Conservation (phyloP, 2,113 vertebrate genomes). For the Colinus virginianus region DNA sequence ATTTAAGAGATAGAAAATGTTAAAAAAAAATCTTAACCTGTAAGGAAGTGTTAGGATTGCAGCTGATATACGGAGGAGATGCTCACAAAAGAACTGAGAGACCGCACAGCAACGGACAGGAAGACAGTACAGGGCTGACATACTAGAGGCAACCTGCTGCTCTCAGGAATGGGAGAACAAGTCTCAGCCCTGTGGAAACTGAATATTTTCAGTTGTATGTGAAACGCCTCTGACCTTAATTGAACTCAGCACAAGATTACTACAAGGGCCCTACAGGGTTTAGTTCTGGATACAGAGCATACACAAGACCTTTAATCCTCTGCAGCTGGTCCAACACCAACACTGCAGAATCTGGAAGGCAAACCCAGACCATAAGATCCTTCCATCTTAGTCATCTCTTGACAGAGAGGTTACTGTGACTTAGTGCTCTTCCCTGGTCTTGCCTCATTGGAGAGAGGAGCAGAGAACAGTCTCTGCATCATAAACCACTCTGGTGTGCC, state of each 20-base stretch:
- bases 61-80: neutral
- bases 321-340: neutral
- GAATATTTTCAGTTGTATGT: neutral
- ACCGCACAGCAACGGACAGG: accelerated
- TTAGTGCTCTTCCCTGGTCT: neutral
- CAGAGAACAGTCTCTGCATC: neutral
- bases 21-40: neutral
- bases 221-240: neutral
- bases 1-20: neutral
- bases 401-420: neutral
- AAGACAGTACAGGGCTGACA: neutral
- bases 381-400: accelerated
- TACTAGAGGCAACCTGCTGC: neutral
- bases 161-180: neutral
- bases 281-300: neutral
- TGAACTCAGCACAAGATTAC: neutral
- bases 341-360: neutral
- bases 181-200: neutral
- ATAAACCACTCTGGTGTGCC: neutral
- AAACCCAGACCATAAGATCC: neutral
- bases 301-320: accelerated
- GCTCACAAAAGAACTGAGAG: neutral
- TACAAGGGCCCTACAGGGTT: neutral
- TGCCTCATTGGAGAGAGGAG: neutral
- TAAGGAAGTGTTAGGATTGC: neutral